Percentiles rank a stretch among this genome's conserved stretches.
These are phyloP conservation scores for Dichetophora obliterata DNA, from an alignment of 2,888 invertebrate species.

Conservation along the genomic window DNA sequence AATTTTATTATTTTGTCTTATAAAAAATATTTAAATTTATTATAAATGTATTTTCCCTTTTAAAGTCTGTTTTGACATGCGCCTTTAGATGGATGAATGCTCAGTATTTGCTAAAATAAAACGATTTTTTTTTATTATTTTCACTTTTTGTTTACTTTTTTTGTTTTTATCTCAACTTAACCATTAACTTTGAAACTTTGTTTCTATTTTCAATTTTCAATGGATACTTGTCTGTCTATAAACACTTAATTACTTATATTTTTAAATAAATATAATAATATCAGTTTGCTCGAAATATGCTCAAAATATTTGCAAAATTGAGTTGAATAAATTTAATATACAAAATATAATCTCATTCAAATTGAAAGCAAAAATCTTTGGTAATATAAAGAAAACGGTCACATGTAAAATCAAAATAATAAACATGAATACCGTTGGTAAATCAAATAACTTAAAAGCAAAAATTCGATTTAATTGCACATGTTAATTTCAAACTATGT, in stretches of 20 bases:
- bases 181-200: background rate
- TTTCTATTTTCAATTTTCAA: background rate
- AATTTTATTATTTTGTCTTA: too few species aligned
- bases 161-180: background rate
- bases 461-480: conserved; percentile 12
- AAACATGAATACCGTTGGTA: too few species aligned
- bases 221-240: background rate
- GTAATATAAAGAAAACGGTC: background rate
- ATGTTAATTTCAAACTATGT: background rate
- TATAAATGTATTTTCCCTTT: too few species aligned
- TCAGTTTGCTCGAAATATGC: background rate
- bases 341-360: conserved; percentile 32
- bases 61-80: too few species aligned
- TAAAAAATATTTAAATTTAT: too few species aligned
- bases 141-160: background rate
- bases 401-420: too few species aligned
- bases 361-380: conserved; percentile 31
- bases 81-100: too few species aligned
- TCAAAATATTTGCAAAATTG: conserved; percentile 8
- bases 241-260: background rate
- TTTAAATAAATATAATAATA: conserved; percentile 21
- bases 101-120: background rate
- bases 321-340: background rate
- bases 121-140: background rate
- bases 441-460: too few species aligned